Base-by-base conservation (phyloP, 1,140 invertebrate species). In the Teleopsis dalmanni region DNA sequence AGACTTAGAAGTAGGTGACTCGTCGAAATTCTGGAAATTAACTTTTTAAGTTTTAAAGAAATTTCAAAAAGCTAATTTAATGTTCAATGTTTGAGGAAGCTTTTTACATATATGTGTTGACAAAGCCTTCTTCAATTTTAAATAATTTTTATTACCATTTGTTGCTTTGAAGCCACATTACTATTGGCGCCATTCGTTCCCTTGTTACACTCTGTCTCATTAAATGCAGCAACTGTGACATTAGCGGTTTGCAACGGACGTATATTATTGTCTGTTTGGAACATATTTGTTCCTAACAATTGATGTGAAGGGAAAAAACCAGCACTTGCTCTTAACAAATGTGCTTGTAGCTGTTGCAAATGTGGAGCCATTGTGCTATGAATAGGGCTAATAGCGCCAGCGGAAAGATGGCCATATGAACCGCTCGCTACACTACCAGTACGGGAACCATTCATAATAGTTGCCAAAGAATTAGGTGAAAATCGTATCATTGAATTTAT, bases 401-500 rank as follows among this genome's bases (percentile, higher is more conserved):
- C 89, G 43, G 91, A 92, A 50, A 96, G 79, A 73, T 96, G 93
- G 13, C 91, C 92, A 73, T 95, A 95, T 48, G 90, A 93, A 13
- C 93, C 91, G 62, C 88, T 91, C 7, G 87, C 85, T 0, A 82
- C 80, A 45, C 85, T 90, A 29, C 87, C 90, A 46, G 84, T 85
- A 35, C 87, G 76, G 1, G 88, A 91, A 4, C 89, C 90, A 59
- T 91, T 90, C 57, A 93, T 87, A 37, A 93, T 84, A n/a, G 89
- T 89, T 19, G 87, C 85, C 48, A 97, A 72, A 29, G 91, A 95
- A 55, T 92, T 95, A 1, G 93, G 94, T 11, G 92, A 96, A 57
- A 93, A 91, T 52, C 93, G 80, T 57, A 97, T 95, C 77, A 96
- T 88, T 41, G 91, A 93, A 60, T 91, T 91, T 58, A 98, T 85